Evolutionary conservation across 2,888 invertebrate genomes (phyloP), one percentile per base, ranked within the genome.

Genomic region (Macrophya alboannulata): DNA sequence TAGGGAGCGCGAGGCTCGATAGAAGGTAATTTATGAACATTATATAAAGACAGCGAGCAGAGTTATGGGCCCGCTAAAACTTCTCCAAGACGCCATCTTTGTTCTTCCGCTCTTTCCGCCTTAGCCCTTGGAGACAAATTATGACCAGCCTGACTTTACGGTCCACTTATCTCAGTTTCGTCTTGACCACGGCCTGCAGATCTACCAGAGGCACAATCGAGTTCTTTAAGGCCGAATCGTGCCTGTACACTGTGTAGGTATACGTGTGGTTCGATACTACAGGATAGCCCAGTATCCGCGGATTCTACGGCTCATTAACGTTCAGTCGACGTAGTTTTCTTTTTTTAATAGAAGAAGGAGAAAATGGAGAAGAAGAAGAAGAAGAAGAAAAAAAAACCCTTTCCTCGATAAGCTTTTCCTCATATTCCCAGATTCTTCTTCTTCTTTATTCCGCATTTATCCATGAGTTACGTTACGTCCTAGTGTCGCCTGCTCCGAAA

Each of bases 1-100:
- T 37, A 76, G 48, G n/a, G 76, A 21, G 72, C 45, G 77, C 45
- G 77, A 55, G n/a, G 81, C 65, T 65, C 83, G 83, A 83, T 71
- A 51, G 83, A 71, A 71, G 25, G 68, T 83, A 68, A 68, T 83
- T 68, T 83, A 83, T 83, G 83, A 83, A 83, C 48, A 83, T 83
- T 83, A 71, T 83, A 68, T 81, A 83, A 83, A 83, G 83, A 83
- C 83, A 83, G 62, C 40, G 81, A 12, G n/a, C 43, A 62, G 83
- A 83, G 68, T 83, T 83, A 83, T 71, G 68, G 83, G 48, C 31
- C 62, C 31, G 68, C n/a, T 68, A 83, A 48, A 83, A 83, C 68
- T 83, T 83, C 65, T 68, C 21, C 17, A 55, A 81, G 81, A 81
- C 81, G 81, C 81, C 81, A 81, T 81, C 48, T 81, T 81, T 62